Conservation (phyloP, 1,140 invertebrate species). For the Manduca sexta region DNA sequence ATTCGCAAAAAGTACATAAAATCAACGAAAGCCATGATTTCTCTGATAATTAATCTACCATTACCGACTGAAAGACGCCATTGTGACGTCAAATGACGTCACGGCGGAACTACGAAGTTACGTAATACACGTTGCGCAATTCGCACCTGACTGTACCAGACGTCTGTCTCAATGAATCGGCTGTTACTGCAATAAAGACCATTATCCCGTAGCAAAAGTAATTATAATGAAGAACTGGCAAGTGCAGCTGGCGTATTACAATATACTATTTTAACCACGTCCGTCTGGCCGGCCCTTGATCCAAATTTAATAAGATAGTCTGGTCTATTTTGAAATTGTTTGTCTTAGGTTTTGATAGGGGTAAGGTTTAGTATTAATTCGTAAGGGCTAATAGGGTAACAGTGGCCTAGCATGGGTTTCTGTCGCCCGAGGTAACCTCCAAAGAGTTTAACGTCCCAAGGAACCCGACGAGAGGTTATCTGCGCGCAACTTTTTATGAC, state of each 20-base stretch:
- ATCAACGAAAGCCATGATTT: no score
- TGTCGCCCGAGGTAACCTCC: no score
- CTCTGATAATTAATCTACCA: no score
- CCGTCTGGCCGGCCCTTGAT: slow-evolving; percentile 50
- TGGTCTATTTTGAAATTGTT: slow-evolving; percentile 4
- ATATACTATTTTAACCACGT: slow-evolving; percentile 43
- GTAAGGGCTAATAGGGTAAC: no score
- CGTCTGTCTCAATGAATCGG: slow-evolving; percentile 1
- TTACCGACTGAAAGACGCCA: neutral
- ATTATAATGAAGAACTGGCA: slow-evolving; percentile 57
- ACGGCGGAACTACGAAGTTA: neutral
- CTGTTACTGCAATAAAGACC: slow-evolving; percentile 21
- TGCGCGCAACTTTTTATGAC: no score
- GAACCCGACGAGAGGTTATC: no score
- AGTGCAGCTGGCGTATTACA: slow-evolving; percentile 42
- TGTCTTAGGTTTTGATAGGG: no score
- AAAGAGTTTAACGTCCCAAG: no score
- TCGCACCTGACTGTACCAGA: neutral
- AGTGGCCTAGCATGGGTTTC: no score
- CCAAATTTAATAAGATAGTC: slow-evolving; percentile 38
- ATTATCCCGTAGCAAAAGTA: slow-evolving; percentile 24
- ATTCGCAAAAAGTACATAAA: no score
- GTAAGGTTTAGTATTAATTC: no score
- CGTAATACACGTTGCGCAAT: neutral
- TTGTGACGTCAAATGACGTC: neutral